Evolutionary conservation across 2,113 vertebrate genomes (phyloP).

Genomic region (Cavia aperea): DNA sequence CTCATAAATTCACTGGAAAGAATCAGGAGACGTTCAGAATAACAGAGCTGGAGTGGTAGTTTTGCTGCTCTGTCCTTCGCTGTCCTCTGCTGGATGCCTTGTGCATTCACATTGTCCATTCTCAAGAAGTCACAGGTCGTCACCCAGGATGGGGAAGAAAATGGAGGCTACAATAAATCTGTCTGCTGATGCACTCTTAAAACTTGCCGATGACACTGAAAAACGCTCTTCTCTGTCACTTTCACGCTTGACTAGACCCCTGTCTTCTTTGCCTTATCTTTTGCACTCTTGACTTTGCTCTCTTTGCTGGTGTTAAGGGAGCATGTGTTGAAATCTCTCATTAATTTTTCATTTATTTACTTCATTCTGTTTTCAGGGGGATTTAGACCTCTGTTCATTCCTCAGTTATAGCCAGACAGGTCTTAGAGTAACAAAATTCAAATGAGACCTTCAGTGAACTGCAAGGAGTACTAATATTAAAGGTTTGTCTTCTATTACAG

Average conservation of each 20-base stretch:
- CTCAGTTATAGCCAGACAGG: background rate
- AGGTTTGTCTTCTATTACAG: background rate
- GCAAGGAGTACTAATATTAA: background rate
- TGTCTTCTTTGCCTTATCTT: background rate
- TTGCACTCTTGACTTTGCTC: background rate
- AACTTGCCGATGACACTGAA: background rate
- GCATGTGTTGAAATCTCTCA: background rate
- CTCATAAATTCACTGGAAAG: background rate
- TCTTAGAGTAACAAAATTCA: background rate
- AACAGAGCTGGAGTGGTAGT: background rate
- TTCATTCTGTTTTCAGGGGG: background rate
- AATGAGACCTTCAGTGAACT: background rate
- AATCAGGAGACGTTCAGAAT: background rate
- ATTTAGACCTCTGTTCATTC: background rate
- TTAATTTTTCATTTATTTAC: constrained; percentile 4
- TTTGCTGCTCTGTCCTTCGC: background rate
- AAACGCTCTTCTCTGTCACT: background rate
- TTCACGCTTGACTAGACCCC: background rate
- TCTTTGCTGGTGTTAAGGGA: background rate
- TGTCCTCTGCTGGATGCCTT: background rate
- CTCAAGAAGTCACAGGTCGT: background rate
- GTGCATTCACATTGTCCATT: background rate
- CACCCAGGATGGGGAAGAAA: background rate
- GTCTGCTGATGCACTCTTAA: background rate
- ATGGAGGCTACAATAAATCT: background rate